Evolutionary conservation across 2,113 vertebrate genomes (phyloP).

Genomic region (Pomatorhinus ruficollis): DNA sequence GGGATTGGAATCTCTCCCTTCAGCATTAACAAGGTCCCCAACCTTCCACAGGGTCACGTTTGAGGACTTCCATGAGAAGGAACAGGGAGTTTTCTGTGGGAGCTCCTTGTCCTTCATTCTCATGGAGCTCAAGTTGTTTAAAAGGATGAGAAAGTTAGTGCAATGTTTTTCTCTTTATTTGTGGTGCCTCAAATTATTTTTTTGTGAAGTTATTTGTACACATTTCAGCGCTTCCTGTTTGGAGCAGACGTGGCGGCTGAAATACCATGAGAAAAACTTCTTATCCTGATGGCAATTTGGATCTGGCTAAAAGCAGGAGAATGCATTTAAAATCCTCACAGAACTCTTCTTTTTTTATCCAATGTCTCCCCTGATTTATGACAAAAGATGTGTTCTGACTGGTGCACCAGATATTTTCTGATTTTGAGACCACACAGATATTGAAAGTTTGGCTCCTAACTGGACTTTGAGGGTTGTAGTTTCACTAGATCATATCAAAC

Average conservation of each 20-base stretch:
- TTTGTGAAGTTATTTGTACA: slow-evolving; percentile 62
- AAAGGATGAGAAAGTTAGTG: slow-evolving; percentile 56
- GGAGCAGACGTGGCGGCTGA: slow-evolving; percentile 15
- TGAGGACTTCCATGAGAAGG: slow-evolving; percentile 9
- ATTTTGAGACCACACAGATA: neutral
- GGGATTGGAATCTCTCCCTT: neutral
- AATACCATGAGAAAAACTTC: slow-evolving; percentile 63
- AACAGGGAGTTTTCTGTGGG: neutral
- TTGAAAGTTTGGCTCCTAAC: neutral
- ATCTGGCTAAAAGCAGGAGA: neutral
- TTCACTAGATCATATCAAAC: neutral
- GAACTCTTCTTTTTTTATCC: neutral
- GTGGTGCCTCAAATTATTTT: slow-evolving; percentile 34
- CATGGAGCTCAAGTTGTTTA: slow-evolving; percentile 33
- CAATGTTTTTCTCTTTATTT: slow-evolving; percentile 53
- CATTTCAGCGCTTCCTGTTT: slow-evolving; percentile 48
- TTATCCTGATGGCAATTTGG: slow-evolving; percentile 40
- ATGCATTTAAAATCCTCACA: slow-evolving; percentile 3
- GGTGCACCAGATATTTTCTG: neutral
- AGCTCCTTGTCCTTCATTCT: slow-evolving; percentile 11
- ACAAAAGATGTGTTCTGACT: neutral
- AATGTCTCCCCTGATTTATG: neutral
- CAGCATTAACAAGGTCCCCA: neutral
- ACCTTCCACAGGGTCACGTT: neutral
- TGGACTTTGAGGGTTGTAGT: neutral